Percentiles rank a stretch among this genome's conserved stretches.
Evolutionary conservation across 2,888 invertebrate species (phyloP).

Genomic region (Ypsolopha scabrella): DNA sequence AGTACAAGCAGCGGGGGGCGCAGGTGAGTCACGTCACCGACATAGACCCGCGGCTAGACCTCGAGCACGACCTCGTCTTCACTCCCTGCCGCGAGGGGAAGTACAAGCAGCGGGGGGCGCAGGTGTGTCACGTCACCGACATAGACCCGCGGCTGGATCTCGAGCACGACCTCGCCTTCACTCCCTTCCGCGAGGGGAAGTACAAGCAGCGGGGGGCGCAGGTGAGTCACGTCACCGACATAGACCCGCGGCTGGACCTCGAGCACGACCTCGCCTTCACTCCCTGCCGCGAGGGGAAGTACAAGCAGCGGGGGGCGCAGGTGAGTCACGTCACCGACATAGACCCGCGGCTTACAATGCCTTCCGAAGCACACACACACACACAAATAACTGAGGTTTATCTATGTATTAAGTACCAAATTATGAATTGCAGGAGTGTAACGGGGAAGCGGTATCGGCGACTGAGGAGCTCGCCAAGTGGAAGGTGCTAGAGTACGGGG

Average conservation of each 20-base stretch:
- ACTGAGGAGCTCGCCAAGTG: slow-evolving; percentile 22
- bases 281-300: slow-evolving; percentile 25
- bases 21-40: slow-evolving; percentile 21
- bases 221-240: slow-evolving; percentile 20
- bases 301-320: slow-evolving; percentile 1
- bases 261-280: slow-evolving; percentile 26
- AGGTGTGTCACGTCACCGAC: slow-evolving; percentile 20
- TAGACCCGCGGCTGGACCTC: slow-evolving; percentile 19
- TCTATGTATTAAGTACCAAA: not conserved
- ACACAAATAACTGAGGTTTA: no score
- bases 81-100: slow-evolving; percentile 24
- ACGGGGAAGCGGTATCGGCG: slow-evolving; percentile 19
- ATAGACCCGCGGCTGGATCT: slow-evolving; percentile 19
- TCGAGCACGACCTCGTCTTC: slow-evolving; percentile 28
- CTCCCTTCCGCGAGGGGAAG: slow-evolving; percentile 24
- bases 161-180: slow-evolving; percentile 25
- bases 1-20: slow-evolving; percentile 8
- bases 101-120: slow-evolving; percentile 6
- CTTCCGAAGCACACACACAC: not conserved
- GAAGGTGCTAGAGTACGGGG: slow-evolving; percentile 3
- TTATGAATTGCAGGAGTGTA: slow-evolving; percentile 4
- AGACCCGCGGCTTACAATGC: not conserved
- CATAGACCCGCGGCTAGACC: slow-evolving; percentile 16
- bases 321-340: not conserved
- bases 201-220: slow-evolving; percentile 5